Conservation (phyloP, 2,888 invertebrate genomes). For the Ophioninae sp. region DNA sequence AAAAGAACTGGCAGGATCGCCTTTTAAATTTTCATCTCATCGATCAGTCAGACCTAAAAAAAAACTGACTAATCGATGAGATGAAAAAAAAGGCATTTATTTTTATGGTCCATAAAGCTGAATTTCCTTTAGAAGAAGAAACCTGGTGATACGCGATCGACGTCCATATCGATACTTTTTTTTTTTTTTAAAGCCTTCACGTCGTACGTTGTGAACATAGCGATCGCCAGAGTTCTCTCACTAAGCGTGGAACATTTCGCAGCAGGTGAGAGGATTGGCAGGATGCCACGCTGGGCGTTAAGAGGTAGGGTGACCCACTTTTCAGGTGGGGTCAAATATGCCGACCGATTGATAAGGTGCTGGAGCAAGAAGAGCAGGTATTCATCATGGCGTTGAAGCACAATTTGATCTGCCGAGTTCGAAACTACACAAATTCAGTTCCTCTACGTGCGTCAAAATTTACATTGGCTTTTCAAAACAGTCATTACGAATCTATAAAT, state of each 20-base stretch:
- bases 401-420: background rate
- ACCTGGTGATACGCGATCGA: background rate
- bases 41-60: no score
- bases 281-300: slow-evolving; percentile 67
- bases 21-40: no score
- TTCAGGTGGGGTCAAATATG: slow-evolving; percentile 18
- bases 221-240: slow-evolving; percentile 22
- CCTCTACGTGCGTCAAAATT: background rate
- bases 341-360: slow-evolving; percentile 33
- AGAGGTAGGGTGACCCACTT: slow-evolving; percentile 70
- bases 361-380: background rate
- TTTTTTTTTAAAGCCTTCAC: background rate
- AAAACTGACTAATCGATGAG: no score
- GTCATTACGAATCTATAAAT: background rate
- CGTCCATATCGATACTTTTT: background rate
- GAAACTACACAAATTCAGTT: background rate
- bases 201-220: slow-evolving; percentile 33
- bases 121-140: background rate
- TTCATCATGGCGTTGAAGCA: background rate
- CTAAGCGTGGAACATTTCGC: slow-evolving; percentile 67
- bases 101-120: background rate
- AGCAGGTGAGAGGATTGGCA: slow-evolving; percentile 76
- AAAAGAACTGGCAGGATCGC: no score
- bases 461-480: background rate
- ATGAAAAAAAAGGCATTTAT: no score